phyloP scores from a whole-genome alignment of 2,888 invertebrate species.

The Mechanitis messenoides region DNA sequence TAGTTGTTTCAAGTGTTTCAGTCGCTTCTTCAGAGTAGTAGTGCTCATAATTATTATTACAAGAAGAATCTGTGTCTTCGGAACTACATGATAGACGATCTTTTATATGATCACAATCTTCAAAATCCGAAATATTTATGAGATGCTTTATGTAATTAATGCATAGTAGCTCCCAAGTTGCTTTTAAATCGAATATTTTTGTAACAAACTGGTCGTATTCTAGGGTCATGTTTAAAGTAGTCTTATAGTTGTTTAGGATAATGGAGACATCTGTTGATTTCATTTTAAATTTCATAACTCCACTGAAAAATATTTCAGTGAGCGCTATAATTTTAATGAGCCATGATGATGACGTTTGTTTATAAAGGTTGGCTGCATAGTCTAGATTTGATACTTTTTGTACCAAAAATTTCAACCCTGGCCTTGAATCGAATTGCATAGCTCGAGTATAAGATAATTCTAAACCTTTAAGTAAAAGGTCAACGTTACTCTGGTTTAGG shows the following conservation, averaged over 20 bases:
- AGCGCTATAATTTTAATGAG: constrained; percentile 91
- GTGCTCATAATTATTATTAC: constrained; percentile 60
- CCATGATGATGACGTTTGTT: constrained; percentile 94
- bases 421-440: constrained; percentile 91
- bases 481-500: constrained; percentile 78
- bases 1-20: constrained; percentile 17
- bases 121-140: constrained; percentile 60
- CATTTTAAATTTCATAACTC: constrained; percentile 79
- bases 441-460: constrained; percentile 89
- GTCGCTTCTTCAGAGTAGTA: constrained; percentile 47
- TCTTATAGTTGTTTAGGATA: constrained; percentile 77
- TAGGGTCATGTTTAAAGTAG: constrained; percentile 69
- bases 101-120: constrained; percentile 52
- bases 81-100: constrained; percentile 62
- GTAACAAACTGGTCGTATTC: constrained; percentile 77
- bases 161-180: constrained; percentile 79
- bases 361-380: constrained; percentile 92
- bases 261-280: constrained; percentile 79
- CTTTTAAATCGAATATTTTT: constrained; percentile 78
- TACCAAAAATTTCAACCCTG: constrained; percentile 94
- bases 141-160: constrained; percentile 73
- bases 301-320: constrained; percentile 88
- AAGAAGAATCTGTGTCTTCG: constrained; percentile 57
- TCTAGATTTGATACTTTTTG: constrained; percentile 94
- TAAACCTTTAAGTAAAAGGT: constrained; percentile 85